Base-by-base conservation (phyloP, 30 jellyfish, hydroid and myxozoan species). In the Mastigias papua region DNA sequence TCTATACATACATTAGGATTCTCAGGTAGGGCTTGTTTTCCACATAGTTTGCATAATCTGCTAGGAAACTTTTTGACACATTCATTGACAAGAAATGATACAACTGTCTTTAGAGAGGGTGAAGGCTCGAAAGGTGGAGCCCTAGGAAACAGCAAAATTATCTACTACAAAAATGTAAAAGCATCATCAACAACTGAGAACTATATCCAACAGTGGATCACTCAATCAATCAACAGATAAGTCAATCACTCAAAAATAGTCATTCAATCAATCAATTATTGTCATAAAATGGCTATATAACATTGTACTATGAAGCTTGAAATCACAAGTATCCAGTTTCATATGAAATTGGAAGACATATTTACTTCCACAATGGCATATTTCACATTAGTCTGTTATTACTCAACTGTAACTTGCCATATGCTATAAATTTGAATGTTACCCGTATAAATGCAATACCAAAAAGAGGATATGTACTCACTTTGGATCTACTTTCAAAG, bases 41-140 rank as follows among this genome's bases (percentile, higher is more conserved):
- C 76, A 86, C 98, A 92, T 16, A 75, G 30, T 68, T 83, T 90
- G 50, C 98, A 92, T 15, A 68, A 23, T 32, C 84, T 76, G 8
- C 34, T 42, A 0, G 98, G 93, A 49, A 76, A 86, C 63, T 61
- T 70, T 66, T 81, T 95, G 1, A 92, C 86, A 62, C 96, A 85
- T 33, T 92, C 91, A 27, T 50, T 58, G 48, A 91, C 90, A 28
- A 92, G 74, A 71, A 27, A 72, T 64, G 87, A 91, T 25, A 86
- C 80, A 22, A 92, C 98, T 21, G 82, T 77, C 37, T 60, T 42
- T 46, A 92, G 61, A 7, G 98, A 92, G 33, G 96, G 96, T n/a
- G 60, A 28, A n/a, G 93, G 94, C 73, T 92, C 87, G 64, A 86
- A 92, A 7, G 98, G 98, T 34, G 95, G 95, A 21, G 97, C 97